Evolutionary conservation across 1,140 invertebrate genomes (phyloP).

Genomic region (Phymorhynchus buccinoides): DNA sequence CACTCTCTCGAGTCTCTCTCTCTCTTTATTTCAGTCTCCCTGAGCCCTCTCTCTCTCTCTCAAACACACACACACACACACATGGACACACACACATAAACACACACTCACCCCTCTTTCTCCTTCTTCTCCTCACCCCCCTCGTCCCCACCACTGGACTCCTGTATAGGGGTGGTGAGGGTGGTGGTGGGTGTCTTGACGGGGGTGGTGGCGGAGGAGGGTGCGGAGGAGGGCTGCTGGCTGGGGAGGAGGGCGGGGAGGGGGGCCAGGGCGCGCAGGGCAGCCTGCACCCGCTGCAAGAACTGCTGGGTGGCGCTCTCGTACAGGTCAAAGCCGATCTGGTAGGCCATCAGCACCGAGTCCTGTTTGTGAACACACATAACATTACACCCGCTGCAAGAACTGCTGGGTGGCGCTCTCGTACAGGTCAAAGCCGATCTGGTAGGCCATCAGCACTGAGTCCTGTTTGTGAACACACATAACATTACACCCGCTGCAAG

Average conservation of each 20-base stretch:
- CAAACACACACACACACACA: too few species aligned
- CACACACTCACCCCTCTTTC: too few species aligned
- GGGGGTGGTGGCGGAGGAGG: slow-evolving; percentile 44
- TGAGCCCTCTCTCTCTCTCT: not conserved
- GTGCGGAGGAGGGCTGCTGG: not conserved
- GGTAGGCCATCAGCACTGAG: slow-evolving; percentile 92
- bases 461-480: slow-evolving; percentile 71
- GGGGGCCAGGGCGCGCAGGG: slow-evolving; percentile 65
- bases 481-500: slow-evolving; percentile 83
- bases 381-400: slow-evolving; percentile 46
- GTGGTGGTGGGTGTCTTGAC: slow-evolving; percentile 20
- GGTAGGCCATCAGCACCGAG: slow-evolving; percentile 92
- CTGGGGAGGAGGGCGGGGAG: slow-evolving; percentile 53
- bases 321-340: slow-evolving; percentile 99
- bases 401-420: slow-evolving; percentile 99
- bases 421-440: slow-evolving; percentile 99
- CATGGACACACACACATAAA: too few species aligned
- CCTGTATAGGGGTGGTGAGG: slow-evolving; percentile 41
- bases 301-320: slow-evolving; percentile 99
- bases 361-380: slow-evolving; percentile 71
- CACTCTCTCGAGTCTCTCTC: too few species aligned
- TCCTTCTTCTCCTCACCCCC: too few species aligned
- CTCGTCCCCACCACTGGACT: slow-evolving; percentile 28
- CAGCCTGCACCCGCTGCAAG: slow-evolving; percentile 82
- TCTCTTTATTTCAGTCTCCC: too few species aligned